Evolutionary conservation across 2,888 invertebrate genomes (phyloP), one percentile per base, ranked within the genome.

Genomic region (Lasioglossum calceatum): DNA sequence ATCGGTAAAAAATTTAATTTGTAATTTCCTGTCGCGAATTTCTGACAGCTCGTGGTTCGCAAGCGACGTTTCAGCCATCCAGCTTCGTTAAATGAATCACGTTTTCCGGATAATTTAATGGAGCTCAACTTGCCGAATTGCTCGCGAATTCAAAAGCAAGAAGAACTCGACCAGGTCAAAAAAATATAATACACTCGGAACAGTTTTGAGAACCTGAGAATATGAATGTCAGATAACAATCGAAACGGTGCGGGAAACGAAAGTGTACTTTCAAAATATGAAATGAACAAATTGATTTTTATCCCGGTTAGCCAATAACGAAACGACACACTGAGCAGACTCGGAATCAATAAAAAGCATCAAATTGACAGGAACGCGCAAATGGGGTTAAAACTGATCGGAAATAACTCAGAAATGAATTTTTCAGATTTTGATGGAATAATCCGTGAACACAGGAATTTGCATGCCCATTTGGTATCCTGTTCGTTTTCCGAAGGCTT

Each of bases 1-100:
- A 70, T 39, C 70, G 23, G 70, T 70, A 23, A 70, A 39, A 70
- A 70, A 23, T 70, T 70, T 19, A 36, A 70, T 70, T 36, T 70
- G 39, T 23, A 70, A 70, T 70, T 70, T 23, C 23, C 70, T 4
- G 36, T 8, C 70, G 23, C 32, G 64, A 36, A 64, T 36, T 64
- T 64, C 19, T 32, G 32, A 64, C 32, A 8, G 64, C 8, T 64
- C 36, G 19, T 14, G 64, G 32, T 14, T 64, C 32, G 32, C 32
- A 7, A 32, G 64, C 64, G 16, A 16, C 7, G 4, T 36, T 32
- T 16, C 32, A 19, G 19, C 32, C 32, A 19, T 36, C 64, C 8
- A 36, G 64, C 32, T 36, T 16, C 32, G 64, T 32, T 64, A 5
- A 36, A 64, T 64, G 23, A 70, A 70, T 36, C 23, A 70, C 12